Percentiles rank a stretch among this genome's conserved stretches.
phyloP scores from a whole-genome alignment of 2,797 vertebrate genomes.

The Dermochelys coriacea region DNA sequence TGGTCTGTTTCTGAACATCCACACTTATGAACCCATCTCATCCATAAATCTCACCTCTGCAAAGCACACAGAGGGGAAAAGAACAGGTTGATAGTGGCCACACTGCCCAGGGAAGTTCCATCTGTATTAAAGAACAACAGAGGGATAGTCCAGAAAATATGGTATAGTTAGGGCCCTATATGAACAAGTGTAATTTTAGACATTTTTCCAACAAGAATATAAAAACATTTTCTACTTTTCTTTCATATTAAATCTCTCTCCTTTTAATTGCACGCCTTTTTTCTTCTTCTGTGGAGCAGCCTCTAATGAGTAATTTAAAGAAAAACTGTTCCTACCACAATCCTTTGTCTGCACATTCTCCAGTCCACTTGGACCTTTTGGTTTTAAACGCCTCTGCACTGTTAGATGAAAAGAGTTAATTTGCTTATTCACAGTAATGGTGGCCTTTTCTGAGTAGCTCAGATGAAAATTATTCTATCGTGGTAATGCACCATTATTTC shows the following conservation, averaged over 20 bases:
- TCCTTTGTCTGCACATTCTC: neutral
- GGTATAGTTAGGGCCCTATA: neutral
- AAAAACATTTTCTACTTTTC: neutral
- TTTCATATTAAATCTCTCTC: neutral
- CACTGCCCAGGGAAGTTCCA: neutral
- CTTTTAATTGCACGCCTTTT: neutral
- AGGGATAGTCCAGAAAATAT: neutral
- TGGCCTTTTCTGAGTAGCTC: neutral
- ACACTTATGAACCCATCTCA: neutral
- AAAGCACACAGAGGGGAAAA: neutral
- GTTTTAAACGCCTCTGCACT: neutral
- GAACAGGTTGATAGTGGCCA: neutral
- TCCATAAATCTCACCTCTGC: neutral
- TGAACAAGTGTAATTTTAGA: neutral
- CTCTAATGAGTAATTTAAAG: neutral
- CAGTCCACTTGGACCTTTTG: neutral
- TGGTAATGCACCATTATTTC: neutral
- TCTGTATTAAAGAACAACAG: neutral
- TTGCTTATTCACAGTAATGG: constrained; percentile 10
- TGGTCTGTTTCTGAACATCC: neutral
- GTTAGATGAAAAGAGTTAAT: neutral
- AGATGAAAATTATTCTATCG: neutral
- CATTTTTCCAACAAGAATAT: neutral
- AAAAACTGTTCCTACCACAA: neutral
- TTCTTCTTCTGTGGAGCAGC: neutral